These are phyloP conservation scores for Archivesica marissinica DNA, from an alignment of 1,140 invertebrate species.

Conservation along the genomic window DNA sequence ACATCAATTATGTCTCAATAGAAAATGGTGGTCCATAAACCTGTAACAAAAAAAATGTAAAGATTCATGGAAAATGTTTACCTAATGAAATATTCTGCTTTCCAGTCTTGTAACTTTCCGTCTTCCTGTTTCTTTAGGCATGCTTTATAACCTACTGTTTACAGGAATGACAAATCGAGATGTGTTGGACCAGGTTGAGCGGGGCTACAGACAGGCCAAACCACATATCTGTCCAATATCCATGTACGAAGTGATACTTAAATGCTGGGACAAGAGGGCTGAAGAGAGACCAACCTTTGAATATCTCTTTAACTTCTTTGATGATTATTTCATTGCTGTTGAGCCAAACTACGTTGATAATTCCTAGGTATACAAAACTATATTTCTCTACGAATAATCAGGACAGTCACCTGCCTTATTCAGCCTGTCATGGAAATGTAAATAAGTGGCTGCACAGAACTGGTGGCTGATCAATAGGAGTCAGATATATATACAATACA, in stretches of 20 bases:
- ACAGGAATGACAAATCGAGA: conserved; percentile 90
- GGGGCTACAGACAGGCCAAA: conserved; percentile 97
- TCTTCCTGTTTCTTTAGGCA: not conserved
- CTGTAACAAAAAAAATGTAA: too few species aligned
- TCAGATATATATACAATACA: too few species aligned
- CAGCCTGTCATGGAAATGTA: too few species aligned
- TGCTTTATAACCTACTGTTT: not conserved
- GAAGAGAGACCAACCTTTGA: conserved; percentile 98
- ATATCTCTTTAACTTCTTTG: conserved; percentile 98
- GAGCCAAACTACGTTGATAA: conserved; percentile 50
- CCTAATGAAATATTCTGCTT: too few species aligned
- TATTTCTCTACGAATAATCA: too few species aligned
- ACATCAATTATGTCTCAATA: too few species aligned
- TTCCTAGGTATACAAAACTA: conserved; percentile 28
- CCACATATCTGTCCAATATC: conserved; percentile 90
- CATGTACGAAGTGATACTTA: conserved; percentile 87
- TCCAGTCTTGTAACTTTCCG: not conserved
- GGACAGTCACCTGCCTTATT: too few species aligned
- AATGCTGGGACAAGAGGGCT: conserved; percentile 87
- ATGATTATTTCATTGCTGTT: conserved; percentile 91
- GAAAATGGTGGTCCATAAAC: too few species aligned
- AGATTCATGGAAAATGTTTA: too few species aligned
- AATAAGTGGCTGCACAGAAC: too few species aligned
- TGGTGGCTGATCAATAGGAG: too few species aligned
- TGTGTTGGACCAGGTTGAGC: conserved; percentile 97